These are phyloP conservation scores for Indicator maculatus DNA, from an alignment of 2,113 vertebrate genomes.

Conservation along the genomic window DNA sequence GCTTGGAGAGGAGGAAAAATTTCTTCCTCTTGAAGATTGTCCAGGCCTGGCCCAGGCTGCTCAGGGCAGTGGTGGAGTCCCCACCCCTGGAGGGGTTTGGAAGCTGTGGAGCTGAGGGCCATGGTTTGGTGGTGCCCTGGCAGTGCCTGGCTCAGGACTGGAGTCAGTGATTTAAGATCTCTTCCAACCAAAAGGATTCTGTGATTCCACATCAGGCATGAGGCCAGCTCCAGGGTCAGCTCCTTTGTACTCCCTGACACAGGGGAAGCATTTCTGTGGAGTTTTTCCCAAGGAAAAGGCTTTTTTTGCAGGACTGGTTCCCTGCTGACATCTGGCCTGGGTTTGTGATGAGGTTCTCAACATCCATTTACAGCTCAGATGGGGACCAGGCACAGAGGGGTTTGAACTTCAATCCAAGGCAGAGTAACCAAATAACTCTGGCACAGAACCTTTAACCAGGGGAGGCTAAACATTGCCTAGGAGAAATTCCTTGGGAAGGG, in stretches of 20 bases:
- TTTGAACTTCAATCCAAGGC: not conserved
- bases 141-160: too few relatives aligned
- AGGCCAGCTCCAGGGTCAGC: not conserved
- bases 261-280: accelerated
- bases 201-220: accelerated
- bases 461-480: not conserved
- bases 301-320: not conserved
- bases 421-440: not conserved
- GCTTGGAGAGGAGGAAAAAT: too few relatives aligned
- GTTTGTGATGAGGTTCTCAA: not conserved
- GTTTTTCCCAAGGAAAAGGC: not conserved
- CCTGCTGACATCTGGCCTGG: not conserved
- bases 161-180: too few relatives aligned
- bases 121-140: too few relatives aligned
- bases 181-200: too few relatives aligned
- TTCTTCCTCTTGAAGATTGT: too few relatives aligned
- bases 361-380: accelerated
- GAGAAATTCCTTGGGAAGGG: not conserved
- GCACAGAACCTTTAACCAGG: not conserved
- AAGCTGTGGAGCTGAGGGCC: too few relatives aligned
- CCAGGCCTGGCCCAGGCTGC: too few relatives aligned
- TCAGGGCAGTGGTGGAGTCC: too few relatives aligned
- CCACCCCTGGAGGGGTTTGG: too few relatives aligned
- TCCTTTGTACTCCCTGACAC: not conserved
- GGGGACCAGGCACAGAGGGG: accelerated